Evolutionary conservation across 2,113 vertebrate genomes (phyloP), one percentile per base, ranked within the genome.

Genomic region (Hemicordylus capensis): DNA sequence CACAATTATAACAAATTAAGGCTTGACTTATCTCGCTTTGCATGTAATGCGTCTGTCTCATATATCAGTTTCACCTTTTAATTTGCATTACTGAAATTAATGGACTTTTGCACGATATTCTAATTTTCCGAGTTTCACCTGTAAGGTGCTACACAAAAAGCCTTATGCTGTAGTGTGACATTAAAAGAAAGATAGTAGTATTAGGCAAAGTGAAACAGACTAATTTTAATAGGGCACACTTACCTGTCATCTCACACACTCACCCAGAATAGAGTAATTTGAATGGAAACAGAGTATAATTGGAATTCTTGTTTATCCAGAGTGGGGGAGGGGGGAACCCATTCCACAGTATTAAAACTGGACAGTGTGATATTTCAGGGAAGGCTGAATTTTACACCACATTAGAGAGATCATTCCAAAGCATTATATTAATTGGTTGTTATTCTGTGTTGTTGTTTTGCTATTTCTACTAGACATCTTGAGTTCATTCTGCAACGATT

Each of bases 251-350:
- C 63, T 78, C 86, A 89, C 39, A 75, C 51, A 80, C 39, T 84
- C 82, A 67, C 28, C 11, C 42, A n/a, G 51, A 86, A 58, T 56
- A 88, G 34, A 89, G 77, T 46, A 80, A 83, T 14, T 90, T 51
- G 74, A 91, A 92, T 61, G 34, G 8, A 86, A 89, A 85, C 74
- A 87, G 20, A 88, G 54, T 89, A 64, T 39, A 89, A 89, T 6
- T 86, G 80, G 81, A 91, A 75, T 64, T 93, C 86, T 92, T 88
- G 79, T 90, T 91, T 72, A 90, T 70, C 70, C 80, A 83, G 83
- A 93, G 90, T 58, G 80, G 94, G n/a, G n/a, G n/a, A n/a, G n/a
- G n/a, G n/a, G n/a, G n/a, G 93, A 93, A 90, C 22, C 54, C 75
- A 85, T 83, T 88, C 86, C 48, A 85, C 48, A 20, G 42, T 39